Base-by-base conservation (phyloP, 2,888 invertebrate genomes). In the Macropis europaea region DNA sequence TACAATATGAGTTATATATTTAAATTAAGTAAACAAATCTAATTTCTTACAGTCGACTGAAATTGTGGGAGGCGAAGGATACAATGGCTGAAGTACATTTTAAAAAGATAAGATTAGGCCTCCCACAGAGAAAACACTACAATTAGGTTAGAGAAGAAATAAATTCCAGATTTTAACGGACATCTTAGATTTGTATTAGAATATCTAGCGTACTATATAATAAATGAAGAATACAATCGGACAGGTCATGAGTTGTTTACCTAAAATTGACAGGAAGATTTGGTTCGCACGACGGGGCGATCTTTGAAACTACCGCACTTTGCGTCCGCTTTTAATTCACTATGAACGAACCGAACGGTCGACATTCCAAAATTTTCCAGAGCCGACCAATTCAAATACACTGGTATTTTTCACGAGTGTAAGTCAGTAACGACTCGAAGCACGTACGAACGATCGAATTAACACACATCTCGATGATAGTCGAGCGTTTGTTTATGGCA, bases 261-360 rank as follows among this genome's bases (percentile, higher is more conserved):
- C 75, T 74, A 62, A 43, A 47, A 62, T 43, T 45, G 34, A 60
- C 22, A 42, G 30, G 24, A 59, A 5, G 43, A 54, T 59, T 6
- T 0, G 34, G 11, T 15, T 15, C 9, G 22, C 9, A 36, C 5
- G 13, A 15, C 36, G 34, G 38, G 22, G 30, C 30, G 13, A 38
- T 17, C 72, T 71, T 73, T 50, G 48, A 59, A 71, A 71, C 63
- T 73, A 73, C 71, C 71, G 71, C 71, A 73, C 59, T 73, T 71
- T 40, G 38, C 22, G 40, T 71, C 48, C 15, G 54, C 38, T 43
- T 59, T 54, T 28, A 50, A 59, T 36, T 71, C 63, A 71, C 50
- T 30, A 15, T 38, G 47, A 72, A 19, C 5, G 38, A 62, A 63
- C 15, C 24, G 43, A 59, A 45, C 28, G 36, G 48, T 57, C 57